Conservation (phyloP, 1,140 invertebrate genomes). For the Bombus turneri region DNA sequence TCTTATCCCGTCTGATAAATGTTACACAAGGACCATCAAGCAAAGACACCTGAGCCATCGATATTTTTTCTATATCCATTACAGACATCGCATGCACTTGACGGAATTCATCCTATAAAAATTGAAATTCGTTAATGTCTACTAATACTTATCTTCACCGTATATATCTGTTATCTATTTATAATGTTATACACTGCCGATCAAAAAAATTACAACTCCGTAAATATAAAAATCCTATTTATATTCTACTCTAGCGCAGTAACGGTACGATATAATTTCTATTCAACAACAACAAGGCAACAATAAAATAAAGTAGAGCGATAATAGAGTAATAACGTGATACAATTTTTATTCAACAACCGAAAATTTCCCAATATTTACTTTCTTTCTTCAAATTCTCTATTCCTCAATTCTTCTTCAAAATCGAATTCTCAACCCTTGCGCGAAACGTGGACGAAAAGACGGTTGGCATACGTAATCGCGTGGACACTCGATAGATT, state of each 20-base stretch:
- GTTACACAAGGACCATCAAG: neutral
- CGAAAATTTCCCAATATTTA: neutral
- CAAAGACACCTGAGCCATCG: conserved; percentile 14
- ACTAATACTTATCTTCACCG: no score
- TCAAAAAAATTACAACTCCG: no score
- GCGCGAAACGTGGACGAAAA: neutral
- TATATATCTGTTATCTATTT: no score
- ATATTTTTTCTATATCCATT: no score
- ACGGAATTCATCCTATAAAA: neutral
- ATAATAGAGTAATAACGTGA: neutral
- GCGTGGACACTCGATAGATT: neutral
- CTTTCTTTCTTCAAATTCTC: neutral
- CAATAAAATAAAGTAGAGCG: no score
- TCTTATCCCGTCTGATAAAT: conserved; percentile 1
- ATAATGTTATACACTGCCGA: no score
- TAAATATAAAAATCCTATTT: neutral
- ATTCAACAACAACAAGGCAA: no score
- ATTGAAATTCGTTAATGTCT: neutral
- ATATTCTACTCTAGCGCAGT: neutral
- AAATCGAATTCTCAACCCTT: neutral
- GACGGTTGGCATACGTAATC: neutral
- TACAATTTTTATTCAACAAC: neutral
- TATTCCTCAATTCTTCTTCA: neutral
- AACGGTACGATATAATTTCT: no score
- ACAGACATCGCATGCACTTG: neutral